Base-by-base conservation (phyloP, 2,113 vertebrate species). In the Cyanistes caeruleus region DNA sequence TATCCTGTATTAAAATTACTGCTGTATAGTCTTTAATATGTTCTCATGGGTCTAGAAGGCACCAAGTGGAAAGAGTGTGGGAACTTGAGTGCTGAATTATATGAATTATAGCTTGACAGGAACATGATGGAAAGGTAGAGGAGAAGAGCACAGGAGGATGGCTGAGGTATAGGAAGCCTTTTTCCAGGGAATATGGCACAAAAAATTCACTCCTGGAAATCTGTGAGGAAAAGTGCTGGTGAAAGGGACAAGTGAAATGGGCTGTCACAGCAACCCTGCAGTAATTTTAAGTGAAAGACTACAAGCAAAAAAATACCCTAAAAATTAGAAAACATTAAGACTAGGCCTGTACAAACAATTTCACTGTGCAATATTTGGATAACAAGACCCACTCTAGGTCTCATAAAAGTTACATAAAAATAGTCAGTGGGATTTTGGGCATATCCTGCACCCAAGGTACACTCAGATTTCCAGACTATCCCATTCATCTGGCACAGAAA, bases 81-180 rank as follows among this genome's bases (percentile, higher is more conserved):
- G 19, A 93, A 92, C 41, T 44, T 52, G 24, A 20, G 27, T 31
- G 44, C 35, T 83, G 75, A 76, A 48, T 62, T 37, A 20, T 56
- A 25, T 28, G 43, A 72, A 35, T 25, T 63, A 5, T 51, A 55
- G 41, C 20, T 63, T 2, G 12, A 55, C 53, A 55, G 22, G 25
- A 72, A 10, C 0, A 0, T 1, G 2, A 43, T 51, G 48, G 41
- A 44, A 58, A 84, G 41, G 15, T 27, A 35, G 24, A 89, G 49
- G 16, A 59, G 60, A 52, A 68, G 55, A 78, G n/a, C 31, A 16
- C 12, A 46, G 52, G 44, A 46, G 30, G 28, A 22, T 28, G 49
- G 17, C 48, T 72, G 53, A 87, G 52, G 15, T 7, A 2, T 7
- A 30, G 53, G 58, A 92, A 79, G 14, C 5, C 17, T 59, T 70